phyloP scores from a whole-genome alignment of 2,113 vertebrate species.

The Megaceryle torquata region DNA sequence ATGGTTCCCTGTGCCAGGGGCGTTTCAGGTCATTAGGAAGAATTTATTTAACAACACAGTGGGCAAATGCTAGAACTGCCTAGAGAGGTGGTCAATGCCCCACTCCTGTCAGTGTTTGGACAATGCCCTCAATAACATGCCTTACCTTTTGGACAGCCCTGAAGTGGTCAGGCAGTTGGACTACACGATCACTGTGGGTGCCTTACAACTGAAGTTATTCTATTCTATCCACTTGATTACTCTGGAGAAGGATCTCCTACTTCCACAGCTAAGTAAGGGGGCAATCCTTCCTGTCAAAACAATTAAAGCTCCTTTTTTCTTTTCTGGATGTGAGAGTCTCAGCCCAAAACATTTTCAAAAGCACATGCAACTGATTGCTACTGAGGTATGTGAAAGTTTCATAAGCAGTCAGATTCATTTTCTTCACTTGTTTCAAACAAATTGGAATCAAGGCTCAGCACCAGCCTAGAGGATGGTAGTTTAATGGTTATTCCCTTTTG shows the following conservation, averaged over 20 bases:
- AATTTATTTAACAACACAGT: background rate
- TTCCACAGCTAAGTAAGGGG: background rate
- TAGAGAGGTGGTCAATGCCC: accelerated
- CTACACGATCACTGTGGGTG: background rate
- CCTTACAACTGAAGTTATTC: background rate
- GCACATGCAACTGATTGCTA: background rate
- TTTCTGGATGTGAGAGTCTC: background rate
- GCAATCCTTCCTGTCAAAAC: background rate
- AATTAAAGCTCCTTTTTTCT: background rate
- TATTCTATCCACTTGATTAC: background rate
- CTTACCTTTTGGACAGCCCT: background rate
- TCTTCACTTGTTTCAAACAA: background rate
- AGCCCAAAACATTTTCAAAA: background rate
- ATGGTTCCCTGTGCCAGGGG: background rate
- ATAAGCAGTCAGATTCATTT: background rate
- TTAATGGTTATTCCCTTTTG: background rate
- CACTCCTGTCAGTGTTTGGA: background rate
- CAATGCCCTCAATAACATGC: background rate
- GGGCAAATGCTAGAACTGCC: background rate
- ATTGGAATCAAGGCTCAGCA: background rate
- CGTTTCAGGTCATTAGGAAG: background rate
- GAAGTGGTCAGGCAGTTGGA: background rate
- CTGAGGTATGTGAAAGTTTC: accelerated
- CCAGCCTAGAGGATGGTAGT: background rate
- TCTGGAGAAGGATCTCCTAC: background rate